These are phyloP conservation scores for Heterotilapia buettikoferi DNA, from an alignment of 2,113 vertebrate genomes.

Conservation along the genomic window DNA sequence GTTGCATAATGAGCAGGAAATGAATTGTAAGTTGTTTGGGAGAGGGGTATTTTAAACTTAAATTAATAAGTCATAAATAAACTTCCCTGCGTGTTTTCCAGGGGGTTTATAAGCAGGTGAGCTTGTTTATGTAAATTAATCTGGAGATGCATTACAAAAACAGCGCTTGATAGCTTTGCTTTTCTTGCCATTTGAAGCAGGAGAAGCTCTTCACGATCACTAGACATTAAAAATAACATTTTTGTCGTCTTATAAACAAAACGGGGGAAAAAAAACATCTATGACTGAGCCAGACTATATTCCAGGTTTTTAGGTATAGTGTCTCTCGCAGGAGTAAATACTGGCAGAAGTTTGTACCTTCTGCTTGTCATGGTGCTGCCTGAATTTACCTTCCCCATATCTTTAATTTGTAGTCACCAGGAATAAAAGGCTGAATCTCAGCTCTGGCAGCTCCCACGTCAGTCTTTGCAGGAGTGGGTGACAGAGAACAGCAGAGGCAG, in stretches of 20 bases:
- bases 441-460: constrained; percentile 65
- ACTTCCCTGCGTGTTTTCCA: not conserved
- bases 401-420: constrained; percentile 65
- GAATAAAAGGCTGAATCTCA: constrained; percentile 54
- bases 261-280: fast-evolving
- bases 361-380: constrained; percentile 42
- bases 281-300: not conserved
- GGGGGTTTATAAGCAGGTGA: not conserved
- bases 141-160: not conserved
- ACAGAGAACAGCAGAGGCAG: constrained; percentile 66
- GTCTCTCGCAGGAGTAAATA: constrained; percentile 2
- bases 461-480: constrained; percentile 61
- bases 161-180: constrained; percentile 11
- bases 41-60: not conserved
- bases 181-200: not conserved
- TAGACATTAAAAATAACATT: not conserved
- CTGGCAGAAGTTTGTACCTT: constrained; percentile 25
- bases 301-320: not conserved
- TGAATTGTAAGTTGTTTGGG: not conserved
- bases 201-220: not conserved
- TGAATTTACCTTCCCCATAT: constrained; percentile 44
- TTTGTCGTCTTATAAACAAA: not conserved
- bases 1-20: constrained; percentile 37
- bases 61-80: constrained; percentile 29
- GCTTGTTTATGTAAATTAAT: constrained; percentile 30